These are phyloP conservation scores for Synanthedon andrenaeformis DNA, from an alignment of 2,888 invertebrate species.

Conservation along the genomic window DNA sequence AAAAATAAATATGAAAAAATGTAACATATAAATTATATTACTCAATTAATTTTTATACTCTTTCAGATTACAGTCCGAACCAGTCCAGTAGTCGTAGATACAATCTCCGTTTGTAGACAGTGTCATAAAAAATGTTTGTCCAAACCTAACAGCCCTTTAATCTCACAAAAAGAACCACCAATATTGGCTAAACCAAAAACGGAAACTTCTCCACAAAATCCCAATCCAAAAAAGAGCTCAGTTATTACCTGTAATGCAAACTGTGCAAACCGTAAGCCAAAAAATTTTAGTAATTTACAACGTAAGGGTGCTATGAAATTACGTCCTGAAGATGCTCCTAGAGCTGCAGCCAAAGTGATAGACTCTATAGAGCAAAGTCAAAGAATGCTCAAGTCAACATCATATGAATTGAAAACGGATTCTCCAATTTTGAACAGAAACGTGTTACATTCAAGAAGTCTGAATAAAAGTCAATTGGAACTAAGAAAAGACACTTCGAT, in stretches of 20 bases:
- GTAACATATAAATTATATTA: neutral
- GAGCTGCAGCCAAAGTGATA: constrained; percentile 57
- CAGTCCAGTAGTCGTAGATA: constrained; percentile 79
- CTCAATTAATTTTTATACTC: constrained; percentile 1
- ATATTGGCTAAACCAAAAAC: constrained; percentile 38
- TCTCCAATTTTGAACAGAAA: constrained; percentile 49
- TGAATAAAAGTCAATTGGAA: constrained; percentile 54
- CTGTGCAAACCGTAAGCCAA: constrained; percentile 49
- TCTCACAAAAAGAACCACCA: constrained; percentile 55
- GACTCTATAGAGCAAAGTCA: constrained; percentile 65
- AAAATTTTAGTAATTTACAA: constrained; percentile 50
- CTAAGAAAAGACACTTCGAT: constrained; percentile 53
- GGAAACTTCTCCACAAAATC: constrained; percentile 52
- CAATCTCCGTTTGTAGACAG: constrained; percentile 79
- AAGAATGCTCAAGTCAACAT: constrained; percentile 61
- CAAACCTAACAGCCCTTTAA: constrained; percentile 63
- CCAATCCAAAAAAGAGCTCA: constrained; percentile 50
- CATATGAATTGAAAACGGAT: constrained; percentile 59
- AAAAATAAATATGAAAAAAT: too few relatives aligned
- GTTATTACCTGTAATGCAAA: constrained; percentile 52
- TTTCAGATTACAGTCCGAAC: constrained; percentile 82
- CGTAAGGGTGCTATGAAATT: constrained; percentile 62
- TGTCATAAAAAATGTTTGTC: constrained; percentile 83
- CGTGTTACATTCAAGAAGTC: constrained; percentile 29
- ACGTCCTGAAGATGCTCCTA: constrained; percentile 60